Percentiles rank a stretch among this genome's conserved stretches.
phyloP scores from a whole-genome alignment of 2,888 invertebrate genomes.

The Lycaena phlaeas region DNA sequence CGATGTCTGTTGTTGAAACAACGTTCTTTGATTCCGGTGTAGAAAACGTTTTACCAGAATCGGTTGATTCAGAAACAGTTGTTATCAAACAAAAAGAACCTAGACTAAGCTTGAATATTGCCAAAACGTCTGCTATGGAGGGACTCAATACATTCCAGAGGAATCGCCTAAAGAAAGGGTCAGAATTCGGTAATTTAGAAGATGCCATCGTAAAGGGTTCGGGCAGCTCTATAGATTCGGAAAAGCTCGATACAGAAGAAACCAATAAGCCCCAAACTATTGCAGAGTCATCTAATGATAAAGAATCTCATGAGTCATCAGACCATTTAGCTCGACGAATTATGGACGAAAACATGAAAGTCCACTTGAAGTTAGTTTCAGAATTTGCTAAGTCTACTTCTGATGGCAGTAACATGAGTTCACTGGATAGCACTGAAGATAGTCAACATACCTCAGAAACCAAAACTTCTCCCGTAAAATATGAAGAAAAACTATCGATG shows the following conservation, averaged over 20 bases:
- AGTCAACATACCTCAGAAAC: slow-evolving; percentile 32
- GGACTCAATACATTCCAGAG: slow-evolving; percentile 79
- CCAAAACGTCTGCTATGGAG: slow-evolving; percentile 72
- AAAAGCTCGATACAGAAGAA: slow-evolving; percentile 42
- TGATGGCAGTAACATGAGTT: slow-evolving; percentile 57
- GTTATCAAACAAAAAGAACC: slow-evolving; percentile 70
- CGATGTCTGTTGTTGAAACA: slow-evolving; percentile 68
- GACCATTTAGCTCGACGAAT: slow-evolving; percentile 60
- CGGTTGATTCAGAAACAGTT: slow-evolving; percentile 47
- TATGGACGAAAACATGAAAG: slow-evolving; percentile 65
- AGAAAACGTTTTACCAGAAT: slow-evolving; percentile 57
- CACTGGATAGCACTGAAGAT: slow-evolving; percentile 51
- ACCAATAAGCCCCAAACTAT: slow-evolving; percentile 25
- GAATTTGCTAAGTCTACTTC: slow-evolving; percentile 66
- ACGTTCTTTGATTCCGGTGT: slow-evolving; percentile 56
- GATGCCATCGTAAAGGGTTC: slow-evolving; percentile 79
- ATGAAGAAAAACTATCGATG: slow-evolving; percentile 57
- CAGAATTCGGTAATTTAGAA: slow-evolving; percentile 83
- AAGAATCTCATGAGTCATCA: slow-evolving; percentile 51
- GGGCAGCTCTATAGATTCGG: slow-evolving; percentile 57
- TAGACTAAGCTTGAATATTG: slow-evolving; percentile 64
- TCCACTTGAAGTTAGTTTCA: slow-evolving; percentile 59
- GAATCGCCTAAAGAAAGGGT: slow-evolving; percentile 80
- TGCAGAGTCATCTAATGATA: slow-evolving; percentile 38
- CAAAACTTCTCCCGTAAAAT: slow-evolving; percentile 40